Evolutionary conservation across 2,888 invertebrate genomes (phyloP), one percentile per base, ranked within the genome.

Genomic region (Boloria euphrosyne): DNA sequence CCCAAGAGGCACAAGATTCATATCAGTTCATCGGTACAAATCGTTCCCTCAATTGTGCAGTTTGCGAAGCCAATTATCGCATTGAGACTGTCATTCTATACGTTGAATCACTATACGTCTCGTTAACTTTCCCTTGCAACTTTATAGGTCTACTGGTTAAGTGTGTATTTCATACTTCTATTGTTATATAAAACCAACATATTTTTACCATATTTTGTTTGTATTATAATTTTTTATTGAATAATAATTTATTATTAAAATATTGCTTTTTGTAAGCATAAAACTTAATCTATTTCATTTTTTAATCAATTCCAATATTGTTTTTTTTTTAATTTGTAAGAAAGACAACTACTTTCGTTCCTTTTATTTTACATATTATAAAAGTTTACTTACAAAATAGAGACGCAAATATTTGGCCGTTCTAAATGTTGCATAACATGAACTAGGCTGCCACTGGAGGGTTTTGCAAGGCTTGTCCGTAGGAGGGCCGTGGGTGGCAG

Each of bases 381-480:
- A 31, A 31, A 31, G 5, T 7, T 31, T 31, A 44, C 22, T 46
- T 57, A 18, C 44, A 49, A 58, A 47, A 58, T 3, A 49, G 13
- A n/a, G 31, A 16, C 10, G 16, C 47, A 17, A 49, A 49, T 59
- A 59, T 59, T 59, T 47, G 49, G 49, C 17, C 47, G 59, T 59
- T 59, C 52, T 50, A 44, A 52, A 58, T 51, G 44, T 57, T 63
- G 61, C 50, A 31, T 67, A 54, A 62, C 59, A 53, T 53, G 57
- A 47, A 54, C 58, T 54, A 58, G 64, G 62, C 51, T 62, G 59
- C 70, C 62, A 62, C 62, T 60, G 62, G 79, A 80, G 80, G 84
- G 84, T 86, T 83, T 85, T 81, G 87, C 88, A 90, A 90, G 90
- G 87, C 84, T 87, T 79, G 76, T 71, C 54, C 62, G 90, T 89